Evolutionary conservation across 1,140 invertebrate species (phyloP).

Genomic region (Reticulitermes speratus): DNA sequence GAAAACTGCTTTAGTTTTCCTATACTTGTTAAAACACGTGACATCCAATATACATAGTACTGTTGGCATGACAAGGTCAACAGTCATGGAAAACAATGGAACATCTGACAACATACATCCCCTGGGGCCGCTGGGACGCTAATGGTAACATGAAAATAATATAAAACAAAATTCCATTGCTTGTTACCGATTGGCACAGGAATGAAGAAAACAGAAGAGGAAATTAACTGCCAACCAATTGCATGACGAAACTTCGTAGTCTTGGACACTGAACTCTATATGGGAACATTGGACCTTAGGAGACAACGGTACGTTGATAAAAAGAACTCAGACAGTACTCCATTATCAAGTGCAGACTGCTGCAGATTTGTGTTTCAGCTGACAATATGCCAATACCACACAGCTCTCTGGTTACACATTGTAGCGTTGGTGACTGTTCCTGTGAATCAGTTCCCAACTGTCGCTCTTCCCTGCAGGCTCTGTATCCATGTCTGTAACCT

Average conservation of each 20-base stretch:
- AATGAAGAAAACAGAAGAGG: background rate
- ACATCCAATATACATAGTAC: background rate
- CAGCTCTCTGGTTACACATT: too few species aligned
- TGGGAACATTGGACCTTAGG: background rate
- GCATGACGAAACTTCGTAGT: too few species aligned
- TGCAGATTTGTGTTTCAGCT: background rate
- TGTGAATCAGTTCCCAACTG: too few species aligned
- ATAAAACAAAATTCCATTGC: background rate
- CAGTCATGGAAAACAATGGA: slow-evolving; percentile 5
- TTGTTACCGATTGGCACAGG: background rate
- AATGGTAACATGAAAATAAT: background rate
- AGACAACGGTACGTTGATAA: background rate
- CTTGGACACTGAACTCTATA: background rate
- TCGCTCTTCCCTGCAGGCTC: too few species aligned
- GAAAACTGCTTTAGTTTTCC: background rate
- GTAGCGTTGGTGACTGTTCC: too few species aligned
- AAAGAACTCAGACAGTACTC: background rate
- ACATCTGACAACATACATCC: slow-evolving; percentile 5
- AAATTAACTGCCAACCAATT: background rate
- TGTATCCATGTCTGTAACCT: too few species aligned
- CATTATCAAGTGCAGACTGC: background rate
- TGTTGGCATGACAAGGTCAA: background rate
- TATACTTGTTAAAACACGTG: background rate
- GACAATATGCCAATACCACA: too few species aligned
- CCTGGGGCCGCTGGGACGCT: background rate